Evolutionary conservation across 2,888 invertebrate species (phyloP), one percentile per base, ranked within the genome.

Genomic region (Pegoplata infirma): DNA sequence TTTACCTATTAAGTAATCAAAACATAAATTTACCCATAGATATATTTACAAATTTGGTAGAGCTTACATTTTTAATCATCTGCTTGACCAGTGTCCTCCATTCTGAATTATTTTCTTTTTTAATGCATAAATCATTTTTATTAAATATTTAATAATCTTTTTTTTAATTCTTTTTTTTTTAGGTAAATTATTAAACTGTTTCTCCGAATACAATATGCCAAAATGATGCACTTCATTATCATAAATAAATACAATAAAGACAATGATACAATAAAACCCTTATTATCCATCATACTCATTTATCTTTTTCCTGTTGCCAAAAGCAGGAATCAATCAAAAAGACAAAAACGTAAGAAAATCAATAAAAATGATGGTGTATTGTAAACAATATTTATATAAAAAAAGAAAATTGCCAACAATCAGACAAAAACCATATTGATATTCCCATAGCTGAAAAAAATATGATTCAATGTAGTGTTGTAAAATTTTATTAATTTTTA

Each of bases 381-480:
- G 16, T 3, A 28, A 58, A 23, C 12, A 5, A 51, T 25, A n/a
- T 49, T 49, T 21, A 16, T 6, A 28, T 46, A 63, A 51, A 25
- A 44, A 76, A 71, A 63, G 28, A 81, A 83, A 84, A 86, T 81
- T 81, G 81, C 76, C 76, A 84, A 80, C 82, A 86, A 81, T 85
- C 84, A 85, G 85, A 86, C 87, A 82, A 81, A 84, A 86, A 69
- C 82, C 74, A 86, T 85, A 84, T 82, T 69, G 68, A 68, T 53
- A 67, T 16, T 74, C 46, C 3, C 10, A 69, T 25, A 46, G 21
- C 61, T 51, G 40, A 28, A 23, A 49, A 46, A 25, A 67, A 56
- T 55, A 55, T 55, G n/a, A 46, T 55, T 55, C 4, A 3, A 10
- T 21, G n/a, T 16, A 56, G 44, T 56, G 51, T 44, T 36, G 12